Conservation (phyloP, 2,113 vertebrate genomes). For the Turnix velox region DNA sequence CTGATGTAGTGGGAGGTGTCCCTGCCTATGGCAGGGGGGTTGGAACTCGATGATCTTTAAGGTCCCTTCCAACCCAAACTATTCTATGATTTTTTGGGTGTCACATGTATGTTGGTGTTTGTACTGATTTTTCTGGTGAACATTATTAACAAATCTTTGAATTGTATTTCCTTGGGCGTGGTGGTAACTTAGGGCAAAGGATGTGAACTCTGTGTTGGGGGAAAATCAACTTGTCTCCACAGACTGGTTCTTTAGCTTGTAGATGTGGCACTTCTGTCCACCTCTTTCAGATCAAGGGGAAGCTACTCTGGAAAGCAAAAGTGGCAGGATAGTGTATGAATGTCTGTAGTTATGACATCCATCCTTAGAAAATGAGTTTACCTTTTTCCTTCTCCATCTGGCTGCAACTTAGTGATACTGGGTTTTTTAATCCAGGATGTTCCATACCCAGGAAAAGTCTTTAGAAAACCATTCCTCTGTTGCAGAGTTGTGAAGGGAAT, state of each 20-base stretch:
- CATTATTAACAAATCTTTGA: background rate
- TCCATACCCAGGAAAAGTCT: background rate
- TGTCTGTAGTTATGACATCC: background rate
- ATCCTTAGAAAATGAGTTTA: background rate
- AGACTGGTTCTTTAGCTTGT: background rate
- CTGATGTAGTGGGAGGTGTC: too few species aligned
- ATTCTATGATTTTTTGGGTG: too few species aligned
- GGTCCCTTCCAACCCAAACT: too few species aligned
- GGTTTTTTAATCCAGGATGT: background rate
- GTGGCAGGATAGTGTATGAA: background rate
- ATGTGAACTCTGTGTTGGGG: rapidly evolving
- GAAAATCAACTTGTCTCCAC: background rate
- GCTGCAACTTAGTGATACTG: background rate
- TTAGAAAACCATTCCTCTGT: background rate
- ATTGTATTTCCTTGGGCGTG: background rate
- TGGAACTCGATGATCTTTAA: too few species aligned
- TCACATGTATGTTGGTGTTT: background rate
- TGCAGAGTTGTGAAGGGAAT: background rate
- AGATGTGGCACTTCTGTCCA: background rate
- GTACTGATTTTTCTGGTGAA: background rate
- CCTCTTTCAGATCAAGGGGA: background rate
- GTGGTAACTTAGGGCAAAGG: background rate
- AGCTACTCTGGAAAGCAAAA: background rate
- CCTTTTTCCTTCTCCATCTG: background rate
- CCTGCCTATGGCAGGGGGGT: too few species aligned